phyloP scores from a whole-genome alignment of 2,888 invertebrate species.

The Ichneumon xanthorius region DNA sequence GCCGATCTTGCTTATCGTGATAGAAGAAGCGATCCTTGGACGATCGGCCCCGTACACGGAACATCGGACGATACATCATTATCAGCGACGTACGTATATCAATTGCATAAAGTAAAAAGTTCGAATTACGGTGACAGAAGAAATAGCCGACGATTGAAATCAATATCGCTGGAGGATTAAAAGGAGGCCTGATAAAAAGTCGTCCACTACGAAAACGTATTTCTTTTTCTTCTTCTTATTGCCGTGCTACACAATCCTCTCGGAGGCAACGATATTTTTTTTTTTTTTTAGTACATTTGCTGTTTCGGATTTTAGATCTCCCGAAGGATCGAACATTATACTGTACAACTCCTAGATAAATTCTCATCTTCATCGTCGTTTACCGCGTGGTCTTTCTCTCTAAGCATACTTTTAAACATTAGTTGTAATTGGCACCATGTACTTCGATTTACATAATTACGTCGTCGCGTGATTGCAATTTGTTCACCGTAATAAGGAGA shows the following conservation, averaged over 20 bases:
- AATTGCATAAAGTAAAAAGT: conserved; percentile 29
- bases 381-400: conserved; percentile 44
- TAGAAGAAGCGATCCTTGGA: conserved; percentile 30
- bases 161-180: conserved; percentile 47
- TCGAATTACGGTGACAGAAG: conserved; percentile 40
- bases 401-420: conserved; percentile 68
- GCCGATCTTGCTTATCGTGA: neutral
- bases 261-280: conserved; percentile 72
- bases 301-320: conserved; percentile 72
- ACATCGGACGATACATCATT: conserved; percentile 49
- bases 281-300: conserved; percentile 56
- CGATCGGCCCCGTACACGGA: conserved; percentile 35
- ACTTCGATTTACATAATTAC: conserved; percentile 71
- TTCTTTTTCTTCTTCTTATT: conserved; percentile 67
- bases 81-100: conserved; percentile 27
- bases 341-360: conserved; percentile 55
- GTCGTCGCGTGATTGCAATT: conserved; percentile 52
- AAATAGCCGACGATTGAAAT: conserved; percentile 57
- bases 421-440: conserved; percentile 75
- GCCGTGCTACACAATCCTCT: conserved; percentile 75
- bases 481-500: conserved; percentile 7
- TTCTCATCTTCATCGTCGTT: conserved; percentile 42
- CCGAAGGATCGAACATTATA: conserved; percentile 71
- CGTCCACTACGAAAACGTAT: conserved; percentile 59
- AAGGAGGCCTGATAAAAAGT: conserved; percentile 59